Conservation (phyloP, 2,113 vertebrate species). For the Ctenomys sociabilis region DNA sequence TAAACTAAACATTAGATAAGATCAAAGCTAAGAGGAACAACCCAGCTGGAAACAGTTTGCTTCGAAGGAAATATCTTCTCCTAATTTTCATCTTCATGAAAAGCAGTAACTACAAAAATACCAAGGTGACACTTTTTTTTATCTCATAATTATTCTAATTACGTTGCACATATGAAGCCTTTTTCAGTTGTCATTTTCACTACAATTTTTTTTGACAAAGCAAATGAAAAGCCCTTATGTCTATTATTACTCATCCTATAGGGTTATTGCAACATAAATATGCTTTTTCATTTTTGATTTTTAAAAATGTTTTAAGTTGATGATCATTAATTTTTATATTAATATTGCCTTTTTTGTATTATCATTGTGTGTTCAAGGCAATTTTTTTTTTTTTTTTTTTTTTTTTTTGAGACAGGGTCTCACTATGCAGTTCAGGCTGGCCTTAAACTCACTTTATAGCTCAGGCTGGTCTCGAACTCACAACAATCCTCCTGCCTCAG, state of each 20-base stretch:
- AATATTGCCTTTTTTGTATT: background rate
- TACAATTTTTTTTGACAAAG: background rate
- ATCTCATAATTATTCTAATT: conserved; percentile 19
- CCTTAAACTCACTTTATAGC: too few relatives aligned
- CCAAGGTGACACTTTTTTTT: background rate
- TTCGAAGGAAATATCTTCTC: conserved; percentile 14
- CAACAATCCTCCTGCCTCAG: too few relatives aligned
- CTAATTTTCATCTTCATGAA: conserved; percentile 40
- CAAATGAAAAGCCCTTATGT: background rate
- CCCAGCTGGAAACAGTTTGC: background rate
- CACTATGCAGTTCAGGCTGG: too few relatives aligned
- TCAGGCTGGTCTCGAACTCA: too few relatives aligned
- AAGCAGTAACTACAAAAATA: conserved; percentile 1
- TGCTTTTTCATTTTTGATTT: background rate
- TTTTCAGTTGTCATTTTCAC: background rate
- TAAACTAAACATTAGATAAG: conserved; percentile 36
- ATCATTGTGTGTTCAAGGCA: conserved; percentile 28
- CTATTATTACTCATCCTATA: background rate
- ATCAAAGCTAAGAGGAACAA: background rate
- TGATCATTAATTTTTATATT: background rate
- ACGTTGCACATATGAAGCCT: background rate
- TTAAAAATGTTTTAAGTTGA: background rate
- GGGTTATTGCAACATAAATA: conserved; percentile 2
- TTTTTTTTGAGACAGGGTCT: too few relatives aligned
- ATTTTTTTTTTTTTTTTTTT: too few relatives aligned